These are phyloP conservation scores for Hecatera dysodea DNA, from an alignment of 2,888 invertebrate genomes.

Conservation along the genomic window DNA sequence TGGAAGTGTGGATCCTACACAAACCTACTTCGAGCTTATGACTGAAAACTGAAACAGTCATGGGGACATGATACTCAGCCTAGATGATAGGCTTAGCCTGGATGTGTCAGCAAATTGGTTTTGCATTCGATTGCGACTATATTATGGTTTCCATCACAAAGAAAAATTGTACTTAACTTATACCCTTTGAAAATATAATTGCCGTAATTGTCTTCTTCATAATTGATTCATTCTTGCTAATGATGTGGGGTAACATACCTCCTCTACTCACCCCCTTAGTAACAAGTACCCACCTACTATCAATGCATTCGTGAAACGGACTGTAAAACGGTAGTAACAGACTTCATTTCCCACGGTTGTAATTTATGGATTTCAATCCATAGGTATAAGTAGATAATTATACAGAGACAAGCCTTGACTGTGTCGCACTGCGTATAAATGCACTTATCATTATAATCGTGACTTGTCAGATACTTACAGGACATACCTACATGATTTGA, in stretches of 20 bases:
- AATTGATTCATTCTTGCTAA: conserved; percentile 1
- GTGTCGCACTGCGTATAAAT: conserved; percentile 5
- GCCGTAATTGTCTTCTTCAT: not conserved
- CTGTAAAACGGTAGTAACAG: not conserved
- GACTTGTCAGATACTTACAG: conserved; percentile 4
- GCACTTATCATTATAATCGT: conserved; percentile 16
- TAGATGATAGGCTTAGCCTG: not conserved
- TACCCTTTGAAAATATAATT: not conserved
- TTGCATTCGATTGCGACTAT: not conserved
- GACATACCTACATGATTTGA: not conserved
- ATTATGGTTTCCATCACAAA: no score
- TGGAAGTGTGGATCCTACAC: not conserved
- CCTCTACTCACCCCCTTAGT: not conserved
- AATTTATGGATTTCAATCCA: conserved; percentile 23
- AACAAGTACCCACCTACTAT: not conserved
- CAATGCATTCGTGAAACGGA: conserved; percentile 9
- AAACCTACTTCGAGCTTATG: not conserved
- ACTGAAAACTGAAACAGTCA: not conserved
- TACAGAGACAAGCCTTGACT: conserved; percentile 4
- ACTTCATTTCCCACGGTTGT: conserved; percentile 29
- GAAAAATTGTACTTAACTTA: not conserved
- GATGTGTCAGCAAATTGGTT: not conserved
- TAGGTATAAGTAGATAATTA: not conserved
- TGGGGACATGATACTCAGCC: not conserved
- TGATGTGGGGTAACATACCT: not conserved